Evolutionary conservation across 1,140 invertebrate species (phyloP).

Genomic region (Ruditapes philippinarum): DNA sequence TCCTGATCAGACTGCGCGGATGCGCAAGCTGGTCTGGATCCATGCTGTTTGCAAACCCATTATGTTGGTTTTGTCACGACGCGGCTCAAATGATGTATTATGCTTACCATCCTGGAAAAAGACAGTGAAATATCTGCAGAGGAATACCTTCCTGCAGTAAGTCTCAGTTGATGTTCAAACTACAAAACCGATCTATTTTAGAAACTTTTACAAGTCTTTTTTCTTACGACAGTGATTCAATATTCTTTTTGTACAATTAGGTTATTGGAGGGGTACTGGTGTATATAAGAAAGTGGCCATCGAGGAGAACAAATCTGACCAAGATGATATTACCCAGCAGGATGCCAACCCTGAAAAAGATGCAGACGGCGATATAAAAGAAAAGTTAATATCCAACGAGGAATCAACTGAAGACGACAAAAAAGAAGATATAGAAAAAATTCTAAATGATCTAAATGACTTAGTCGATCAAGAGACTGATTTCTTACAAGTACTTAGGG

Average conservation of each 20-base stretch:
- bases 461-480: background rate
- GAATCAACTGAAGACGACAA: background rate
- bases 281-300: constrained; percentile 54
- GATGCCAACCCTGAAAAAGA: background rate
- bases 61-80: too few species aligned
- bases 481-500: background rate
- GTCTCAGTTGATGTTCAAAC: background rate
- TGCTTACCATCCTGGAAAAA: background rate
- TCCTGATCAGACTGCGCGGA: too few species aligned
- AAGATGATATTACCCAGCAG: background rate
- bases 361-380: background rate
- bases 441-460: background rate
- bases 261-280: constrained; percentile 59
- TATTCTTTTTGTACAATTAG: background rate
- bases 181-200: background rate
- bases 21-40: too few species aligned
- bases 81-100: background rate
- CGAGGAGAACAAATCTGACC: constrained; percentile 43
- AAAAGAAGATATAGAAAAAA: background rate
- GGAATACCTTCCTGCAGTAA: background rate
- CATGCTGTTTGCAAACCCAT: too few species aligned
- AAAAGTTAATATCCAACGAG: background rate
- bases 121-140: background rate
- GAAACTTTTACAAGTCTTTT: background rate
- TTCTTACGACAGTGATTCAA: too few species aligned